These are phyloP conservation scores for Habroteleia sp. DNA, from an alignment of 2,888 invertebrate genomes.

Conservation along the genomic window DNA sequence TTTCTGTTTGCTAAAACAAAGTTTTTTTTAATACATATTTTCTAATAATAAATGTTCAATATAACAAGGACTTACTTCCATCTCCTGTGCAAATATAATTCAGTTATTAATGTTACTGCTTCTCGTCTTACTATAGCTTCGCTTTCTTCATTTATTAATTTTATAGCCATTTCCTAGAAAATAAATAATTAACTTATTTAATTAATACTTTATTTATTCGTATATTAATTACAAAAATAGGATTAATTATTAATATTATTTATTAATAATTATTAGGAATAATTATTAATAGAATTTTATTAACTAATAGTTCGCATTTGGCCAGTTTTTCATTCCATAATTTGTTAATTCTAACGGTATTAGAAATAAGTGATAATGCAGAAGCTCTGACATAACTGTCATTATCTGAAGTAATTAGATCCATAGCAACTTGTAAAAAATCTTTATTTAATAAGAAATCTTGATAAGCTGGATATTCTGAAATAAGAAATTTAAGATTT, in stretches of 20 bases:
- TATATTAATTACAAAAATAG: too few relatives aligned
- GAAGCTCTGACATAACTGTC: constrained; percentile 90
- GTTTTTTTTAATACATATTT: too few relatives aligned
- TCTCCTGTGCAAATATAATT: constrained; percentile 86
- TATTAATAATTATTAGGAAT: too few relatives aligned
- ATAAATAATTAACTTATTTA: too few relatives aligned
- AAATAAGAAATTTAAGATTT: constrained; percentile 64
- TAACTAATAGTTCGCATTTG: constrained; percentile 85
- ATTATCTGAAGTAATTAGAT: constrained; percentile 86
- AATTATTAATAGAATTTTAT: too few relatives aligned
- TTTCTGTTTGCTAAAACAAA: constrained; percentile 75
- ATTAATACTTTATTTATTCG: too few relatives aligned
- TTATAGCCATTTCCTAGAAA: constrained; percentile 80
- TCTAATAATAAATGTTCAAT: not conserved
- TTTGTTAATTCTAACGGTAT: constrained; percentile 85
- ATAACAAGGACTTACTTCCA: constrained; percentile 80
- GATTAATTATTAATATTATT: too few relatives aligned
- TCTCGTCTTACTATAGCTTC: constrained; percentile 91
- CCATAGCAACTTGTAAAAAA: constrained; percentile 85
- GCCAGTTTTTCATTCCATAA: constrained; percentile 86
- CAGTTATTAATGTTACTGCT: constrained; percentile 85
- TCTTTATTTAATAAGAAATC: constrained; percentile 85
- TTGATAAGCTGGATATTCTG: constrained; percentile 91
- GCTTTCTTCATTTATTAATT: constrained; percentile 85
- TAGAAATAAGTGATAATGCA: constrained; percentile 87